Base-by-base conservation (phyloP, 1,140 invertebrate genomes). In the Triops cancriformis region DNA sequence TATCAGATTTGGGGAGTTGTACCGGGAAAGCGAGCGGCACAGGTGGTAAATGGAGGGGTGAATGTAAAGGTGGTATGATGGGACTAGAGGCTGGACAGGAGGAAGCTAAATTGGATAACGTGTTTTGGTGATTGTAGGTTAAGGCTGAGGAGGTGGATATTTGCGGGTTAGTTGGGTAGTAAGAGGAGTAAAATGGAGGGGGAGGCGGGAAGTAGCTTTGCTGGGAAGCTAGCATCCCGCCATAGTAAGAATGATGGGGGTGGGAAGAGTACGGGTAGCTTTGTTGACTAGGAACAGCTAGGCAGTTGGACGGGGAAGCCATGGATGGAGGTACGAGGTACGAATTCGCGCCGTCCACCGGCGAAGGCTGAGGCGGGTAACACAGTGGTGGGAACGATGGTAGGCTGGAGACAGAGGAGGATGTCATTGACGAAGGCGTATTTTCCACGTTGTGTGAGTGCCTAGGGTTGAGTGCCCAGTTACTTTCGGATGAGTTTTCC, bases 261-360 rank as follows among this genome's bases (percentile, higher is more conserved):
- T 73, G 73, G 4, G 77, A 73, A 43, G 73, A 78, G 26, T 78
- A 74, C 12, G 77, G 43, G 41, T 78, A 78, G 28, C 43, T 78
- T 43, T 78, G 77, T 28, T 78, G 77, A 26, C 72, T 18, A 26
- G 74, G 37, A 18, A 76, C 45, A n/a, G 73, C 41, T 73, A 78
- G 41, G 42, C 77, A 78, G 72, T 73, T 28, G 26, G 77, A 78
- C 26, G 77, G 77, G 11, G 77, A 78, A 23, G 77, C 77, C 77
- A 78, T 78, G 7, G 77, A 78, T 45, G 77, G 77, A 23, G 77
- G 73, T 74, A 78, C 77, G 27, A 78, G 26, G 26, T 78, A 78
- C 6, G 51, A 23, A 64, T 18, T 64, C 6, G 51, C 7, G 14
- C 51, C 51, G 23, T 64, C 51, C 14, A 64, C 51, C 14, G 51